These are phyloP conservation scores for Mobula hypostoma DNA, from an alignment of 2,113 vertebrate genomes.

Conservation along the genomic window DNA sequence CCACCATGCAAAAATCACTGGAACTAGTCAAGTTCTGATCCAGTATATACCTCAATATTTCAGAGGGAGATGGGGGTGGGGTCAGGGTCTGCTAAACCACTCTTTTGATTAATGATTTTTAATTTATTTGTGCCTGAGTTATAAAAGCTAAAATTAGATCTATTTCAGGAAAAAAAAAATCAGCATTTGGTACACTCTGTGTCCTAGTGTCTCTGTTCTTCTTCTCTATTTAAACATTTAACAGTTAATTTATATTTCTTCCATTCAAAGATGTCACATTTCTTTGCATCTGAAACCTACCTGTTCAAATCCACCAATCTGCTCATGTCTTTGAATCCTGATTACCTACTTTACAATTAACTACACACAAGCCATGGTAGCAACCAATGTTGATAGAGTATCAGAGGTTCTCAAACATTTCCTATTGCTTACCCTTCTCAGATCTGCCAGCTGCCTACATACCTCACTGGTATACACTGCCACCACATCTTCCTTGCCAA, in stretches of 20 bases:
- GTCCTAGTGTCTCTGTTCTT: neutral
- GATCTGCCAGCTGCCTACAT: no score
- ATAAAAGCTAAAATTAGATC: neutral
- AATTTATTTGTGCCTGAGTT: constrained; percentile 10
- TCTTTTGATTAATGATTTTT: neutral
- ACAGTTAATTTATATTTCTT: neutral
- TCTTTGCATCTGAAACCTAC: neutral
- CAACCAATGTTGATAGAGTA: neutral
- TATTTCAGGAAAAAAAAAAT: neutral
- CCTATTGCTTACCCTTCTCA: no score
- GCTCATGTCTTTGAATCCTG: neutral
- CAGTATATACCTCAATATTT: neutral
- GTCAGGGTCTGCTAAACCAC: neutral
- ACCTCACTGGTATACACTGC: no score
- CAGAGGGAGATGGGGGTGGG: neutral
- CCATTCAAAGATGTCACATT: neutral
- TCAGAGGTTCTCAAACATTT: no score
- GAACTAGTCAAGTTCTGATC: neutral
- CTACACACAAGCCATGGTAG: neutral
- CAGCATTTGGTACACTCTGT: neutral
- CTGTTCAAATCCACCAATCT: neutral
- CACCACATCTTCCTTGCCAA: no score
- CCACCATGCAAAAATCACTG: neutral
- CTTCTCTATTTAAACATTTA: neutral
- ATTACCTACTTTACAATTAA: neutral